These are phyloP conservation scores for Malurus splendens DNA, from an alignment of 2,797 vertebrate genomes.

Conservation along the genomic window DNA sequence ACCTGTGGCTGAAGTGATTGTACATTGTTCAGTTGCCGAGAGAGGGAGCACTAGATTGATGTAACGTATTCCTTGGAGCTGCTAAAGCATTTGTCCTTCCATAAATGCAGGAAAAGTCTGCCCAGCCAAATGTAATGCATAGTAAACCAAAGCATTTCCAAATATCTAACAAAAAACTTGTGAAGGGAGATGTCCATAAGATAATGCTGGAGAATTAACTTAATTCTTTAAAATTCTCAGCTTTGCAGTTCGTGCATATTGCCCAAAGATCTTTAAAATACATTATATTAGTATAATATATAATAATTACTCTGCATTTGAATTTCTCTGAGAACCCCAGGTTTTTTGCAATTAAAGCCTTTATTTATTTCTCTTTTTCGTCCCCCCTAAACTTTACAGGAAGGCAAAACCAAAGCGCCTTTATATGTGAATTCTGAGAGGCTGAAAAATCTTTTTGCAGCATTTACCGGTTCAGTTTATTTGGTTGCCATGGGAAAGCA, in stretches of 20 bases:
- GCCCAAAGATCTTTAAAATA: not conserved
- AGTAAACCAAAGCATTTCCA: not conserved
- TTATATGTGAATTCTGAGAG: not conserved
- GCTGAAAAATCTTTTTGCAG: not conserved
- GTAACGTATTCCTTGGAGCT: not conserved
- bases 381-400: not conserved
- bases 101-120: not conserved
- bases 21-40: not conserved
- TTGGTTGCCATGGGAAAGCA: not conserved
- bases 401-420: not conserved
- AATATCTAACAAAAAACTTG: not conserved
- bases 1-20: not conserved
- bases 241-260: not conserved
- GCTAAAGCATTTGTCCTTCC: not conserved
- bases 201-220: not conserved
- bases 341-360: not conserved
- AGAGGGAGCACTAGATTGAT: conserved; percentile 19
- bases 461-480: not conserved
- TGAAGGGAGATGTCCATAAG: not conserved
- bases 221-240: not conserved
- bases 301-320: not conserved
- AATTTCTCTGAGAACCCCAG: not conserved
- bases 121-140: not conserved
- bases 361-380: not conserved
- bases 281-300: rapidly evolving